Base-by-base conservation (phyloP, 2,888 invertebrate genomes). In the Pachydiplax longipennis region DNA sequence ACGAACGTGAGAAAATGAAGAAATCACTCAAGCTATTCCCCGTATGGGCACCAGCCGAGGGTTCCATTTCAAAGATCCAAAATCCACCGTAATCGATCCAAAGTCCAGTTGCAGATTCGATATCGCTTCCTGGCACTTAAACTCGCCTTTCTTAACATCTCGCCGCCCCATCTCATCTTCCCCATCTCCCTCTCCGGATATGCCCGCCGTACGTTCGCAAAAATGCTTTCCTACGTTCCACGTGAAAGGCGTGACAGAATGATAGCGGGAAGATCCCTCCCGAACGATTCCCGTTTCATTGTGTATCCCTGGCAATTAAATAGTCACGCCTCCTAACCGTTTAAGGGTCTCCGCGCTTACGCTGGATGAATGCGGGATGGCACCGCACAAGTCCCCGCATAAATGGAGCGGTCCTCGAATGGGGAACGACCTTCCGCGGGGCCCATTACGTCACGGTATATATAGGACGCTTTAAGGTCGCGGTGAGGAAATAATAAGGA, bases 161-260 rank as follows among this genome's bases (percentile, higher is more conserved):
- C 65, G 22, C 65, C 25, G n/a, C 65, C 22, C 8, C 25, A 65
- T 65, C 73, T 22, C 73, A 25, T 73, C 31, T 31, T 25, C 2
- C 8, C 6, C 73, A n/a, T 73, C 73, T 25, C 73, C 31, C 2
- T n/a, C 22, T n/a, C 65, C 13, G 25, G 25, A 10, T 35, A 31
- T 35, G 22, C 35, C 15, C 18, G 37, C 2, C 44, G 44, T 44
- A 8, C 44, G 44, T 44, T 53, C 37, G 87, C 61, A 61, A 73
- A 73, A 73, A 73, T 31, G 73, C 31, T 13, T 2, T 73, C 10
- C 31, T 35, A 61, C 87, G 87, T 87, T 87, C 61, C 87, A 31
- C 61, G 37, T 87, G 48, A 87, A 65, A 87, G 61, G 87, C 87
- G 61, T 87, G 37, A 37, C 87, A 25, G 87, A 87, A 87, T 87